Evolutionary conservation across 2,888 invertebrate genomes (phyloP).

Genomic region (Cosmopolites sordidus): DNA sequence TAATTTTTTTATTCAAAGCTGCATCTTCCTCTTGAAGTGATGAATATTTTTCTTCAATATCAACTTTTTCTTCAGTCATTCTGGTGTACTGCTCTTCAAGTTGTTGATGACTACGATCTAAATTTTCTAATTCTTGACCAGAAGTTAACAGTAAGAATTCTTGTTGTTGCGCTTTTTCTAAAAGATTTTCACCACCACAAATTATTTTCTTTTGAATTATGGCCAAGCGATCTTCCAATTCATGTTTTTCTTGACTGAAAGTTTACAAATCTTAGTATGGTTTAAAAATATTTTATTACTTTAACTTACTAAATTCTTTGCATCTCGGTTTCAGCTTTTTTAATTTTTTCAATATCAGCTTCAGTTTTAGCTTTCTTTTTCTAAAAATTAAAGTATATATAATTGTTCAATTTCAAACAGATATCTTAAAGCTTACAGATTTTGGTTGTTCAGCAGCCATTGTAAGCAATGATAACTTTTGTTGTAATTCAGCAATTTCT

Average conservation of each 20-base stretch:
- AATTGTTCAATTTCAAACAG: background rate
- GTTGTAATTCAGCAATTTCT: constrained; percentile 87
- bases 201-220: constrained; percentile 92
- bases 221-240: constrained; percentile 77
- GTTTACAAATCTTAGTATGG: background rate
- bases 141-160: constrained; percentile 84
- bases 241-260: constrained; percentile 68
- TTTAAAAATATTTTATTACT: background rate
- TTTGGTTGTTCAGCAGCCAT: constrained; percentile 33
- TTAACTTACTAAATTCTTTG: constrained; percentile 44
- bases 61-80: constrained; percentile 88
- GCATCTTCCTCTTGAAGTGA: constrained; percentile 91
- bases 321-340: constrained; percentile 42
- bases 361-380: constrained; percentile 35
- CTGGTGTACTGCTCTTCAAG: constrained; percentile 78
- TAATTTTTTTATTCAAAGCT: constrained; percentile 88
- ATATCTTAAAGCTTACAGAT: background rate
- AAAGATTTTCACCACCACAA: constrained; percentile 95
- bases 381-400: constrained; percentile 16
- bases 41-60: constrained; percentile 92
- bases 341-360: constrained; percentile 37
- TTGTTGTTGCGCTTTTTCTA: constrained; percentile 95
- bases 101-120: constrained; percentile 74
- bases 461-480: constrained; percentile 37
- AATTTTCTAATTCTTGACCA: constrained; percentile 72